Base-by-base conservation (phyloP, 2,113 vertebrate genomes). In the Pterocles orientalis region DNA sequence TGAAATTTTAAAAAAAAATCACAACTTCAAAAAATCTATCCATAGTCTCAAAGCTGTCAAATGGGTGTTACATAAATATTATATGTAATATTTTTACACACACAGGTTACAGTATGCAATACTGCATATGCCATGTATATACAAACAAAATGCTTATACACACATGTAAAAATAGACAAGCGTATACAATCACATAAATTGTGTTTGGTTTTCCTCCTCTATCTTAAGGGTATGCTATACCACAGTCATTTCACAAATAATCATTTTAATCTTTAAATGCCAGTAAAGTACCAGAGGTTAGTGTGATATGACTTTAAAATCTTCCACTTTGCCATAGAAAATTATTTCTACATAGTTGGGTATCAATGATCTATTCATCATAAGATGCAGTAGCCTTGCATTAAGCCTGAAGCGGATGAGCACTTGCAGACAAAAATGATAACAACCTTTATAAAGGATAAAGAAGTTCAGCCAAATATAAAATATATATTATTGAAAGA, bases 271-370 rank as follows among this genome's bases (percentile, higher is more conserved):
- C 96, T 98, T 95, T 84, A 97, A 96, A 98, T 97, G 98, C 97
- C 96, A 97, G 97, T 97, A 98, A 97, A 97, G 96, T 97, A 98
- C 96, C 96, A 92, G 96, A 98, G 97, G 97, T 98, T 98, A 95
- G 91, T 98, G 97, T 97, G 97, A 98, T 97, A 97, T 95, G 97
- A 97, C 98, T 98, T 97, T 97, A 98, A 98, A 98, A 98, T 98
- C 97, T 96, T 98, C 97, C 96, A 97, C 98, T 98, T 98, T 98
- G 98, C 98, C 98, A 98, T 91, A 98, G 97, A 98, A 98, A 98
- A 99, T 99, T 99, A 99, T 98, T 99, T 99, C 99, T 98, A 99
- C 98, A 98, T 99, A 98, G 98, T 94, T 99, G 98, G 97, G 86
- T 98, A 97, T 98, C 98, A 99, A 99, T 98, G 98, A 99, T 98